Base-by-base conservation (phyloP, 2,797 vertebrate genomes). In the Clarias platycephalus region DNA sequence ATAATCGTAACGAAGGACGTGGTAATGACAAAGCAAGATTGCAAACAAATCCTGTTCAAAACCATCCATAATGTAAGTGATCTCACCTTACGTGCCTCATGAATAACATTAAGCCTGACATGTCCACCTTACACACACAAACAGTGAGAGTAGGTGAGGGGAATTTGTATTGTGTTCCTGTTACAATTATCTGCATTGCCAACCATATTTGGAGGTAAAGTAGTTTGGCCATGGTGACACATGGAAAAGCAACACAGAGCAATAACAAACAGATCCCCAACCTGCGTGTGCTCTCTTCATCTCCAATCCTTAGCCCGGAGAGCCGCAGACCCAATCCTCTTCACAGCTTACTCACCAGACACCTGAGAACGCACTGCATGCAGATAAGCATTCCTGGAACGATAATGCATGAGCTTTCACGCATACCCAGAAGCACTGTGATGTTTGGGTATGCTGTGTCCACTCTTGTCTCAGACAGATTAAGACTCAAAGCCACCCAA, bases 351-450 rank as follows among this genome's bases (percentile, higher is more conserved):
- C 87, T 82, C 75, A 40, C 24, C 22, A 63, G 83, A 57, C 75
- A 68, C 49, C 60, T 53, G 70, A 75, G 83, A 85, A 71, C 55
- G 62, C 85, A 80, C 86, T 85, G 86, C 88, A 91, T 90, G 86
- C 87, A 89, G 87, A 92, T 90, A 87, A 87, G 87, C 80, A 89
- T 87, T 84, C 86, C 82, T 76, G 79, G 85, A 79, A 90, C 91
- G 83, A 91, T 90, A 88, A 90, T 84, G 84, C 34, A 16, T 18
- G 58, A 37, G 84, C 26, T 40, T 85, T 86, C 75, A 63, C 55
- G 22, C 71, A 15, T 64, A 53, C 76, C 71, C 83, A 75, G 76
- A 80, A 77, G 53, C 55, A 40, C 75, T 13, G n/a, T 77, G 82
- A 70, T 78, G 83, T 86, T 44, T 22, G 67, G 64, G 57, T 68